Evolutionary conservation across 2,113 vertebrate species (phyloP).

Genomic region (Pardalotus punctatus): DNA sequence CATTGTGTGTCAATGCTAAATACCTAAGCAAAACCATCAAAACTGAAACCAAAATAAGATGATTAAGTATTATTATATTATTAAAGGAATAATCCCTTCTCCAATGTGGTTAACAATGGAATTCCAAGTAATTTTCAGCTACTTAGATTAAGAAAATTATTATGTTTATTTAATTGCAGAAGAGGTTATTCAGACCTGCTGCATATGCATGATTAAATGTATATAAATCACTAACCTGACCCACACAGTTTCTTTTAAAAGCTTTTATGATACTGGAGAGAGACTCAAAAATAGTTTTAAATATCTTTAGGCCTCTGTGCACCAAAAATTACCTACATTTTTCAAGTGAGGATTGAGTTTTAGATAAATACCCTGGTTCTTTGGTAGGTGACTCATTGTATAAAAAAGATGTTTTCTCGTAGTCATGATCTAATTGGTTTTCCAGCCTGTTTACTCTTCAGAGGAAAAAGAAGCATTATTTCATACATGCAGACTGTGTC

Average conservation of each 20-base stretch:
- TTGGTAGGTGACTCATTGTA: background rate
- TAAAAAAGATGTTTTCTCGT: background rate
- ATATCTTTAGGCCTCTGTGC: background rate
- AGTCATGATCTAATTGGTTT: background rate
- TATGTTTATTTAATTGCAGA: background rate
- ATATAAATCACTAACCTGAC: background rate
- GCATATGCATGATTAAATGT: background rate
- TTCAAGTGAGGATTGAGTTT: background rate
- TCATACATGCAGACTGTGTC: background rate
- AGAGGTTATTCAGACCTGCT: background rate
- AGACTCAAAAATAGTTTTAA: background rate
- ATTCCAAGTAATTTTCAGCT: slow-evolving; percentile 2
- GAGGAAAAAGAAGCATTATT: background rate
- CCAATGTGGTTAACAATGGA: background rate
- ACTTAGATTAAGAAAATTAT: background rate
- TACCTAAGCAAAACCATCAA: background rate
- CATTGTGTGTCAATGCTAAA: background rate
- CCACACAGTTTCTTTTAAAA: background rate
- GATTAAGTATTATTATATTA: background rate
- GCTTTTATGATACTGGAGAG: background rate
- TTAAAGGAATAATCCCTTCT: background rate
- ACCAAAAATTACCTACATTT: background rate
- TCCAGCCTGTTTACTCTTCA: background rate
- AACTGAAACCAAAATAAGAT: background rate
- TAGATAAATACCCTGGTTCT: background rate